Evolutionary conservation across 2,888 invertebrate species (phyloP), one percentile per base, ranked within the genome.

Genomic region (Orthosia gothica): DNA sequence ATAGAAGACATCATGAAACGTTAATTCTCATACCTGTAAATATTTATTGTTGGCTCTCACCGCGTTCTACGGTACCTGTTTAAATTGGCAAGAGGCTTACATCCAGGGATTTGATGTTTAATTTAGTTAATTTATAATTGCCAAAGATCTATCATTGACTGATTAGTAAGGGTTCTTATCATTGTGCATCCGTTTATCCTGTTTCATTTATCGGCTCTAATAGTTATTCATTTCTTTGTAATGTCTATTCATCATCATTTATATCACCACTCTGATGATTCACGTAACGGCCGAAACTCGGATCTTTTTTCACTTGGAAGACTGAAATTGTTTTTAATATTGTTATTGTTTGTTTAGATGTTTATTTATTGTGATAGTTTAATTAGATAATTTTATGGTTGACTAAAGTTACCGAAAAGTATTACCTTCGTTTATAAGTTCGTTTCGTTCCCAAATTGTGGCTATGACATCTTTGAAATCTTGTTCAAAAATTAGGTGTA

Each of bases 1-100:
- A 99, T 99, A 94, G 98, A 98, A 89, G 98, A 99, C 90, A 99
- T 99, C 83, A 98, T 99, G 98, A 98, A 98, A 93, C 98, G 98
- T 95, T 98, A 97, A 96, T 91, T 74, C 59, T 76, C 79, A 26
- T 73, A 81, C 73, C 79, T 84, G 82, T 81, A 79, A 76, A 90
- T 90, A 88, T 89, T 88, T 82, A 85, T 87, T 81, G 49, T 79
- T 75, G 83, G 82, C 74, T 87, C 83, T 86, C 74, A 83, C 75
- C 61, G 74, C 74, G 72, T 82, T 79, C 67, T 80, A 75, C 74
- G 68, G 76, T 84, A 84, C 87, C 87, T 87, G 87, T 84, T 81
- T 49, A 74, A 84, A 84, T 81, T 79, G 84, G 81, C 78, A 71
- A 79, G 88, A 85, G 78, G 79, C 81, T 87, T 84, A 76, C 69